Evolutionary conservation across 2,113 vertebrate species (phyloP).

Genomic region (Leptodactylus fuscus): DNA sequence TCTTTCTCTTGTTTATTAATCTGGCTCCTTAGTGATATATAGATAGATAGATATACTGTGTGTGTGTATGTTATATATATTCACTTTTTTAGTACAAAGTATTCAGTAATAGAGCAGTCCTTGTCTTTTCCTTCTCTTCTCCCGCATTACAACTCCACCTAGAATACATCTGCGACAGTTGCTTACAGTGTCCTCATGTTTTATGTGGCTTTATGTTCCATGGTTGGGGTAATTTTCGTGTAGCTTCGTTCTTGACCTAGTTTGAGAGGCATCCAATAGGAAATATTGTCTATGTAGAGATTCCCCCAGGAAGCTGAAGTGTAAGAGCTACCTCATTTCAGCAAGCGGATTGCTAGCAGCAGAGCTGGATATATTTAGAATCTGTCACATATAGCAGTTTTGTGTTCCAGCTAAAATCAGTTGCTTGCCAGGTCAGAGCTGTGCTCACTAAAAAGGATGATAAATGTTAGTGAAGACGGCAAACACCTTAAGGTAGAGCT

Average conservation of each 20-base stretch:
- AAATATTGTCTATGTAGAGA: slow-evolving; percentile 32
- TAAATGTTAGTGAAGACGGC: slow-evolving; percentile 1
- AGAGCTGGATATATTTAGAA: slow-evolving; percentile 52
- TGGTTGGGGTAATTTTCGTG: slow-evolving; percentile 21
- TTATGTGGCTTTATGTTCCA: not conserved
- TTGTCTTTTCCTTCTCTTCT: no score
- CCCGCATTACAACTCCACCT: not conserved
- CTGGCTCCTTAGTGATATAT: no score
- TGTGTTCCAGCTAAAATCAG: slow-evolving; percentile 18
- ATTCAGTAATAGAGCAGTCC: no score
- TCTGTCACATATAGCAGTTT: slow-evolving; percentile 53
- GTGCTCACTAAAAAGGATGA: slow-evolving; percentile 21
- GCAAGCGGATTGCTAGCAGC: slow-evolving; percentile 36
- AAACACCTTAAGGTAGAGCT: slow-evolving; percentile 17
- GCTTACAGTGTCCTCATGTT: not conserved
- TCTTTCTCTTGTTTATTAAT: no score
- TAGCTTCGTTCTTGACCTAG: slow-evolving; percentile 46
- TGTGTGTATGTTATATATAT: no score
- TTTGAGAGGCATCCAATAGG: slow-evolving; percentile 47
- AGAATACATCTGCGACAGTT: not conserved
- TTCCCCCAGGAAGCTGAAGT: slow-evolving; percentile 48
- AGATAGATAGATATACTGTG: no score
- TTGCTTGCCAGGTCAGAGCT: slow-evolving; percentile 36
- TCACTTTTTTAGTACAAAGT: no score
- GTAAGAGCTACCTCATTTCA: slow-evolving; percentile 45